These are phyloP conservation scores for Drosophila diplacantha DNA, from an alignment of 2,888 invertebrate genomes.

Conservation along the genomic window DNA sequence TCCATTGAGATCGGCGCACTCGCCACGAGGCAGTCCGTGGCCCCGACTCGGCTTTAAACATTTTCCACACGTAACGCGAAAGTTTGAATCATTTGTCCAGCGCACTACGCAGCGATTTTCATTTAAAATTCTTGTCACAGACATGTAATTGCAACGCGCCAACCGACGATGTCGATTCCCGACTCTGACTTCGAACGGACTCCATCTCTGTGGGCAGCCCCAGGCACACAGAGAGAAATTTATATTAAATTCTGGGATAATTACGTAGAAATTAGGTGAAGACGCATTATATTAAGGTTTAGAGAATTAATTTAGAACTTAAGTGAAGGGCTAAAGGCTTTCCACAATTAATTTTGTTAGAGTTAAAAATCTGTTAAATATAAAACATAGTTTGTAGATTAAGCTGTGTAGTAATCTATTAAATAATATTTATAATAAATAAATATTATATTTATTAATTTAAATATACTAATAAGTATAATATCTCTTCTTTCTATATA, in stretches of 20 bases:
- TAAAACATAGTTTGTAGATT: not conserved
- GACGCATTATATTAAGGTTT: too few relatives aligned
- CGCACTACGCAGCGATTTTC: slow-evolving; percentile 60
- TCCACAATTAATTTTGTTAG: too few relatives aligned
- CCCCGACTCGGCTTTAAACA: slow-evolving; percentile 56
- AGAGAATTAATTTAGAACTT: too few relatives aligned
- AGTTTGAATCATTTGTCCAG: slow-evolving; percentile 72
- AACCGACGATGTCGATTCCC: slow-evolving; percentile 40
- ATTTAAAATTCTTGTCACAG: slow-evolving; percentile 72
- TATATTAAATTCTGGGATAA: not conserved
- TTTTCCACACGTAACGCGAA: slow-evolving; percentile 71
- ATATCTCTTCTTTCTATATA: not conserved
- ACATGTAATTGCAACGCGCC: slow-evolving; percentile 72
- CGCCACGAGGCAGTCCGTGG: slow-evolving; percentile 14
- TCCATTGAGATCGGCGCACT: slow-evolving; percentile 35
- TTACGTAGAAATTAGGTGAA: not conserved
- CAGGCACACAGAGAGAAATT: slow-evolving; percentile 2
- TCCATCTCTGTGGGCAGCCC: slow-evolving; percentile 36
- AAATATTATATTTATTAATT: not conserved
- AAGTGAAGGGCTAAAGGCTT: too few relatives aligned
- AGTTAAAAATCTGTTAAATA: too few relatives aligned
- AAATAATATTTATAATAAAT: not conserved
- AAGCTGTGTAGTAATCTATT: too few relatives aligned
- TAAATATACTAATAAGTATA: not conserved
- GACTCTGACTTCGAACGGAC: slow-evolving; percentile 23